phyloP scores from a whole-genome alignment of 2,113 vertebrate species.

The Phalacrocorax pelagicus region DNA sequence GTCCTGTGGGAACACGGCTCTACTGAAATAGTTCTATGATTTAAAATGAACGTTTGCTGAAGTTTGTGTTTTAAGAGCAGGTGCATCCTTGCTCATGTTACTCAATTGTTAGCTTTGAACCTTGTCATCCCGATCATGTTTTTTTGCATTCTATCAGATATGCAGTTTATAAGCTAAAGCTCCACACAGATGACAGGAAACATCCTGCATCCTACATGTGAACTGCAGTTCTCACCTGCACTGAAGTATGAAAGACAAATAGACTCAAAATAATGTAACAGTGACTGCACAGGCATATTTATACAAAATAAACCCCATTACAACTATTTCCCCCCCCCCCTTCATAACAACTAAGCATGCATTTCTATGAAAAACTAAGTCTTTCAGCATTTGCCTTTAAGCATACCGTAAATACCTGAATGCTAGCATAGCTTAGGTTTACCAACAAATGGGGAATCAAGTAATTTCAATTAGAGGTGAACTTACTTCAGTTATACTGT shows the following conservation, averaged over 20 bases:
- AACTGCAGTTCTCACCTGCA: background rate
- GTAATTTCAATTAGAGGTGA: background rate
- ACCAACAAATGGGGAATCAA: background rate
- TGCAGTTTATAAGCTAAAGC: background rate
- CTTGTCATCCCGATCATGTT: background rate
- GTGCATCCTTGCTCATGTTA: conserved; percentile 32
- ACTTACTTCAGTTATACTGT: background rate
- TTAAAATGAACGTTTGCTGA: background rate
- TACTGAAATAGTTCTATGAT: background rate
- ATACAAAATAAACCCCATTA: background rate
- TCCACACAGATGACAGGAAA: background rate
- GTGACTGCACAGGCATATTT: background rate
- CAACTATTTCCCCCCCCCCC: accelerated
- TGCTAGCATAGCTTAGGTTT: background rate
- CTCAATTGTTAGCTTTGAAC: conserved; percentile 4
- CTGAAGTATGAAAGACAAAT: background rate
- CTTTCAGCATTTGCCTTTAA: background rate
- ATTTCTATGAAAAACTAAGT: background rate
- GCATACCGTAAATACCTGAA: background rate
- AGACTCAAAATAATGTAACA: background rate
- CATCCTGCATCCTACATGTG: background rate
- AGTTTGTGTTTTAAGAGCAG: background rate
- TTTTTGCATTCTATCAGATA: background rate
- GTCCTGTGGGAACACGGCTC: background rate
- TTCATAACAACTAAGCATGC: background rate